These are phyloP conservation scores for Myiotriccus ornatus DNA, from an alignment of 2,797 vertebrate genomes.

Conservation along the genomic window DNA sequence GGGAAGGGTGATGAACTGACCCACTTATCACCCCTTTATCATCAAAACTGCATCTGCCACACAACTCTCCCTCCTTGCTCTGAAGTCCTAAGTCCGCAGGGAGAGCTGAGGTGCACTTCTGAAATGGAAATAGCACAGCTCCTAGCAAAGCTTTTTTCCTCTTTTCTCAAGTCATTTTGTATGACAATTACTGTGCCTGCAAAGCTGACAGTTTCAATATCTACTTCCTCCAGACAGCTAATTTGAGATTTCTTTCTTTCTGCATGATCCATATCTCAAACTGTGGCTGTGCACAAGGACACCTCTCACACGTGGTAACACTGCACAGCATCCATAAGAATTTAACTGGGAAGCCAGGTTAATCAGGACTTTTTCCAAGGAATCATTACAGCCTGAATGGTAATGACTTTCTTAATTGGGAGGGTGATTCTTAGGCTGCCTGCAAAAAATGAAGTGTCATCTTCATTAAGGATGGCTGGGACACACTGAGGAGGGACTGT, in stretches of 20 bases:
- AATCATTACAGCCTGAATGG: neutral
- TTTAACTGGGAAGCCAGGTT: neutral
- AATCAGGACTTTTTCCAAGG: neutral
- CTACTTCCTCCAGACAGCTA: neutral
- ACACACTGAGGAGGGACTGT: neutral
- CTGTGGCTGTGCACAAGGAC: neutral
- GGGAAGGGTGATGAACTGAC: neutral
- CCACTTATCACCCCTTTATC: neutral
- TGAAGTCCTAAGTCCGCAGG: neutral
- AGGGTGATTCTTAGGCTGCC: neutral
- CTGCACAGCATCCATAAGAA: neutral
- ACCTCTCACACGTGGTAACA: accelerated
- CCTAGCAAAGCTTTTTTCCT: neutral
- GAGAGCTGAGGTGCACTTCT: neutral
- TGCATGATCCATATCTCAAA: neutral
- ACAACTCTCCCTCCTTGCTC: neutral
- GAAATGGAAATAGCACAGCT: neutral
- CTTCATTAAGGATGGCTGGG: neutral
- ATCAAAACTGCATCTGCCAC: neutral
- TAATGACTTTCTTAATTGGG: neutral
- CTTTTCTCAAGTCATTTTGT: neutral
- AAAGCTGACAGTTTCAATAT: neutral
- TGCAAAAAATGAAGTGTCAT: neutral
- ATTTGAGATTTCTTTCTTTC: neutral
- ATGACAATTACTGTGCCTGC: neutral